Evolutionary conservation across 2,113 vertebrate species (phyloP).

Genomic region (Triplophysa siluroides): DNA sequence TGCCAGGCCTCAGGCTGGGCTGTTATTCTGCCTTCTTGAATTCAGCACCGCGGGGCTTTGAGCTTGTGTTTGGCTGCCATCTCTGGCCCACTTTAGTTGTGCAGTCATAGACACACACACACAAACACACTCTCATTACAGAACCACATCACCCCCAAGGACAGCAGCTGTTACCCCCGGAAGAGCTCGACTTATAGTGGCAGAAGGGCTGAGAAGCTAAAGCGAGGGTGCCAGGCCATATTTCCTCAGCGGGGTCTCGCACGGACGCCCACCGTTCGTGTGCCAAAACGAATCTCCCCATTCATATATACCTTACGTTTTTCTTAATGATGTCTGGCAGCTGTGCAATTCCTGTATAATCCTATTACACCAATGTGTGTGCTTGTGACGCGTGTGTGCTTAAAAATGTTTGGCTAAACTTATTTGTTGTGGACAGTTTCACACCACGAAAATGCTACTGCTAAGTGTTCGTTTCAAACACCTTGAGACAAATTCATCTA

Average conservation of each 20-base stretch:
- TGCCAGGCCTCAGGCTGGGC: constrained; percentile 60
- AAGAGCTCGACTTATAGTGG: constrained; percentile 46
- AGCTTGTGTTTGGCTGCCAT: constrained; percentile 50
- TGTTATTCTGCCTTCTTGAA: constrained; percentile 62
- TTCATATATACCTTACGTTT: constrained; percentile 54
- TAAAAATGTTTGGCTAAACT: too few species aligned
- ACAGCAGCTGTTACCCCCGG: constrained; percentile 63
- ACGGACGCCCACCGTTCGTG: constrained; percentile 10
- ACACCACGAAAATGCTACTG: too few species aligned
- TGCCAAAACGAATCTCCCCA: constrained; percentile 48
- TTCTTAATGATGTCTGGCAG: constrained; percentile 59
- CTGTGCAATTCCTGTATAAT: constrained; percentile 54
- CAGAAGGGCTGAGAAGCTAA: constrained; percentile 37
- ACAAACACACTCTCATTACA: constrained; percentile 56
- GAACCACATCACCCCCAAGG: constrained; percentile 60
- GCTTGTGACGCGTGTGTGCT: constrained; percentile 32
- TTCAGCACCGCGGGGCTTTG: constrained; percentile 66
- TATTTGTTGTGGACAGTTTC: too few species aligned
- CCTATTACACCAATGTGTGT: constrained; percentile 63
- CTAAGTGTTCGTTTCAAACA: too few species aligned
- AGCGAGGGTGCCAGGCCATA: constrained; percentile 55
- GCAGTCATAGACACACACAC: constrained; percentile 65
- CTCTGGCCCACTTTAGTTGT: constrained; percentile 55
- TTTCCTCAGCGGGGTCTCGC: constrained; percentile 8
- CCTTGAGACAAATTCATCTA: too few species aligned